Conservation (phyloP, 2,797 vertebrate species). For the Loris lydekkerianus region DNA sequence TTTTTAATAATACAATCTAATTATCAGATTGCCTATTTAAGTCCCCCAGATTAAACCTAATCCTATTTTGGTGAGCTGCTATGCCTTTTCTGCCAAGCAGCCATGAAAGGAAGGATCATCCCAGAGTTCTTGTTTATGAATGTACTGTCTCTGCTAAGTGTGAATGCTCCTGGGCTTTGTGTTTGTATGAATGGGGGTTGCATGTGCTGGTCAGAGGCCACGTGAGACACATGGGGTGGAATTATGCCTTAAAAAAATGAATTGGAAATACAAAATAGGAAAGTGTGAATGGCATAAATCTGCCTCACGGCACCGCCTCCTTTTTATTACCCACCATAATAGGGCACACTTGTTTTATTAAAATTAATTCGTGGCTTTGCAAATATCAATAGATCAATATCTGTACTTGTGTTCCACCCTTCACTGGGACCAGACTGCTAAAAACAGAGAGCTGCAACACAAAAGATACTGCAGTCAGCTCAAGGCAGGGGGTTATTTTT, state of each 20-base stretch:
- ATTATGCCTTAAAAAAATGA: slow-evolving; percentile 79
- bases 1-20: slow-evolving; percentile 43
- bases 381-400: slow-evolving; percentile 87
- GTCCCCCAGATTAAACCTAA: slow-evolving; percentile 65
- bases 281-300: slow-evolving; percentile 74
- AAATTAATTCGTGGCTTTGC: slow-evolving; percentile 85
- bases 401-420: slow-evolving; percentile 85
- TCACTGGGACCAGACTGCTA: slow-evolving; percentile 89
- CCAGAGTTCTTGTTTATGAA: slow-evolving; percentile 86
- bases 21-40: slow-evolving; percentile 79
- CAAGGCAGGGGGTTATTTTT: slow-evolving; percentile 93
- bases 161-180: slow-evolving; percentile 86
- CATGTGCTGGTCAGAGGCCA: slow-evolving; percentile 90
- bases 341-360: slow-evolving; percentile 81
- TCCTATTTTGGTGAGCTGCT: slow-evolving; percentile 83
- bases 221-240: slow-evolving; percentile 88
- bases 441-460: slow-evolving; percentile 92
- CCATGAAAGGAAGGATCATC: slow-evolving; percentile 78
- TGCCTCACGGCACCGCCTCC: slow-evolving; percentile 9
- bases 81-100: slow-evolving; percentile 85
- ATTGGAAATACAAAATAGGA: slow-evolving; percentile 73
- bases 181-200: slow-evolving; percentile 91
- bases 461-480: slow-evolving; percentile 93
- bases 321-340: slow-evolving; percentile 38
- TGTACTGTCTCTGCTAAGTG: slow-evolving; percentile 87